These are phyloP conservation scores for Protobothrops mucrosquamatus DNA, from an alignment of 2,113 vertebrate genomes.

Conservation along the genomic window DNA sequence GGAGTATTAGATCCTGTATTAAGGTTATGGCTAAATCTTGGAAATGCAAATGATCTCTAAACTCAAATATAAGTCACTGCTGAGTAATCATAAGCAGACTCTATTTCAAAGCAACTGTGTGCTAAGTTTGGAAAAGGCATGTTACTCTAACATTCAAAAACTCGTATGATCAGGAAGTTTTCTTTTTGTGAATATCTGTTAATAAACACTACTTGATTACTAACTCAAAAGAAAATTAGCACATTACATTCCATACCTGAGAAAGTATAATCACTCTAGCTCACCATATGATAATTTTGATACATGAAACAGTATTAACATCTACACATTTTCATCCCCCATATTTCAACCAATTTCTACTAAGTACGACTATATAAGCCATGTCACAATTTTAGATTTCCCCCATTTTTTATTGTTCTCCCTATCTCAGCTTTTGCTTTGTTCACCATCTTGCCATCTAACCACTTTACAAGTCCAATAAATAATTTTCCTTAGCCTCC, in stretches of 20 bases:
- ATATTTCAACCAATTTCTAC: background rate
- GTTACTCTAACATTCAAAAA: background rate
- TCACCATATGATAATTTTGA: background rate
- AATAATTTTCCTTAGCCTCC: background rate
- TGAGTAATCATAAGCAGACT: background rate
- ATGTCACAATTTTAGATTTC: background rate
- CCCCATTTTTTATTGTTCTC: background rate
- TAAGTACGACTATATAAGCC: background rate
- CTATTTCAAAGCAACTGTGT: background rate
- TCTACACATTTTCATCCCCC: background rate
- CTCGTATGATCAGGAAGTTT: background rate
- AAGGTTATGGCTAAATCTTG: background rate
- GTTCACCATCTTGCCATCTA: background rate
- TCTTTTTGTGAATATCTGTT: background rate
- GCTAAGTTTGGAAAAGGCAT: background rate
- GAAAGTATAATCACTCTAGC: background rate
- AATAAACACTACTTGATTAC: background rate
- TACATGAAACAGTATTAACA: background rate
- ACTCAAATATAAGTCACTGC: background rate
- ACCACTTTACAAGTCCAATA: background rate
- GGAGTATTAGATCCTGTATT: background rate
- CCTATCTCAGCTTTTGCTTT: background rate
- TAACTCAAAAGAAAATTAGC: background rate
- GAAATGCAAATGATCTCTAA: background rate
- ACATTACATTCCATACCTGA: background rate